Evolutionary conservation across 2,113 vertebrate genomes (phyloP), one percentile per base, ranked within the genome.

Genomic region (Helogale parvula): DNA sequence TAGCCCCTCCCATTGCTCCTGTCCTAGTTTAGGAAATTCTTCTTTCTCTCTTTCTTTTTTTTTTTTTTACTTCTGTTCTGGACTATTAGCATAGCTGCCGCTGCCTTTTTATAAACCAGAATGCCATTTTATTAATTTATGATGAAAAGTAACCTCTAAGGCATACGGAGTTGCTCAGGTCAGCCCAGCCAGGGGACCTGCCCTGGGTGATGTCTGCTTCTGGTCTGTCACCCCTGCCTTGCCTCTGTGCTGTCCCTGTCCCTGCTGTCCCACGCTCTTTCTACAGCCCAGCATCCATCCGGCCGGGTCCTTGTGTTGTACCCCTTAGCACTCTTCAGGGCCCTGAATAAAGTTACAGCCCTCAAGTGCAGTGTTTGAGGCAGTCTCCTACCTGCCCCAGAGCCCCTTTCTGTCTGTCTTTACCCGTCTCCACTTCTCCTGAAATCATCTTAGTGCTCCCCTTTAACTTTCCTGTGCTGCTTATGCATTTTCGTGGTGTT

Each of bases 21-120:
- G 74, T 60, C 93, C 79, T 86, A 87, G n/a, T 85, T 98, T n/a
- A 93, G 68, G 31, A 17, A n/a, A 0, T 41, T 93, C 60, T 84
- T 57, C 33, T 27, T 65, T 74, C 38, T 38, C 4, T 38, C 38
- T 66, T 25, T 29, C 5, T 16, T 16, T 69, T 92, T 65, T 57
- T 38, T 25, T 65, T 74, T 66, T 25, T 29, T 29, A 38, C 2
- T 3, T 92, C 21, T 68, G 47, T 54, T 90, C 35, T 82, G 33
- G 65, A 54, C 71, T 63, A 10, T 93, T 90, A 54, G 47, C n/a
- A 41, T 68, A 60, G 57, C 50, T 65, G 10, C 31, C 69, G 23
- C 86, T 85, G 52, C 68, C 63, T 90, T 96, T 88, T 84, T 93
- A 33, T 84, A 93, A 93, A 13, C 27, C 38, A 63, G 29, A 52